Evolutionary conservation across 2,888 invertebrate species (phyloP).

Genomic region (Apamea anceps): DNA sequence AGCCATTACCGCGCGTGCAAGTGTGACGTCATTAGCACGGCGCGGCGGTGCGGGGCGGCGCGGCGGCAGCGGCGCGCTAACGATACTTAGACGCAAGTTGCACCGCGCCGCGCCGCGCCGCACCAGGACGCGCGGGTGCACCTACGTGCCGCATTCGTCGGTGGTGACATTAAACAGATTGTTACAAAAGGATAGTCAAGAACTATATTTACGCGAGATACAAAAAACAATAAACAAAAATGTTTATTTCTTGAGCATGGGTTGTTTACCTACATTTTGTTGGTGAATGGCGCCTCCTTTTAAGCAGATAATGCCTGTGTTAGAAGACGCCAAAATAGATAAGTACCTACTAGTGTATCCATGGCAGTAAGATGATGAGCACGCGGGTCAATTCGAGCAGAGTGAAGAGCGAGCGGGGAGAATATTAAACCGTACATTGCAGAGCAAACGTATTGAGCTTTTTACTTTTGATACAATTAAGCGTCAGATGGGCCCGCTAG

Average conservation of each 20-base stretch:
- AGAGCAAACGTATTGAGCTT: background rate
- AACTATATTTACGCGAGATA: no score
- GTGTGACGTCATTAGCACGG: slow-evolving; percentile 35
- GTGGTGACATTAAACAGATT: background rate
- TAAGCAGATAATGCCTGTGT: no score
- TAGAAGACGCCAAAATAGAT: no score
- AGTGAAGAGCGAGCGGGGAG: no score
- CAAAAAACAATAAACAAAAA: no score
- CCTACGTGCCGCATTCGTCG: slow-evolving; percentile 3
- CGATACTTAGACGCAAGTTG: slow-evolving; percentile 28
- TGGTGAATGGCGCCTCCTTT: no score
- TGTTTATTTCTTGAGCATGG: no score
- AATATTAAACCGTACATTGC: no score
- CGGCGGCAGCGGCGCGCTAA: slow-evolving; percentile 4
- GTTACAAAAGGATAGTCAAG: background rate
- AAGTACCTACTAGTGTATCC: no score
- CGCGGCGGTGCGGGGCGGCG: background rate
- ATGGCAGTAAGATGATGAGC: no score
- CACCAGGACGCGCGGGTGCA: background rate
- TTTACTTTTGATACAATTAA: background rate
- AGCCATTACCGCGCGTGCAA: slow-evolving; percentile 9
- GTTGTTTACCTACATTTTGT: no score
- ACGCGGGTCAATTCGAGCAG: no score
- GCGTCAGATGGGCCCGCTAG: background rate
- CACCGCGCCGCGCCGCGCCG: background rate